Evolutionary conservation across 1,140 invertebrate genomes (phyloP), one percentile per base, ranked within the genome.

Genomic region (Anagrus nilaparvatae): DNA sequence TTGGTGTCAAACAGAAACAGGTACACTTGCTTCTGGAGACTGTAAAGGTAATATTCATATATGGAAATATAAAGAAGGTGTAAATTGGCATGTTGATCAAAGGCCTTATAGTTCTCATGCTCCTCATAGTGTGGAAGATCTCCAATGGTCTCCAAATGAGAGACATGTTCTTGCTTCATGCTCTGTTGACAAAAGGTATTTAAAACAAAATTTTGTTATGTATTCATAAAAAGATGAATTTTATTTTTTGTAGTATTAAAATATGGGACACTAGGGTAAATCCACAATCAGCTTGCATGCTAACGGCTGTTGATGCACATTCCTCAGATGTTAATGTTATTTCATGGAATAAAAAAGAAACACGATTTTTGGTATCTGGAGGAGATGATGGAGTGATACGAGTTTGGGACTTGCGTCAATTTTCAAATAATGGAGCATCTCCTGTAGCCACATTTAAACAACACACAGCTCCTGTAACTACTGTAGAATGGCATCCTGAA

Each of bases 111-210:
- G 78, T 46, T 91, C 86, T 2, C 96, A 99, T 60, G 82, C 79
- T 16, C 79, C 76, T 29, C 49, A 58, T 13, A 98, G 94, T 38
- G 90, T 99, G 6, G 97, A 99, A 74, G 97, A 99, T 69, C 73
- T 99, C 44, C 92, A 97, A 56, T 99, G 97, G 96, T 98, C 94
- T 45, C 93, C 94, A 3, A 96, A 83, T 71, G 96, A 99, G 72
- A 74, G 67, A 57, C 82, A 87, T 72, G 91, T 97, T 3, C 73
- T 99, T 48, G 91, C 92, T 30, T 90, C 92, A 8, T 97, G 94
- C 70, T 97, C 94, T 20, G 85, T 93, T 10, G 95, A 98, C 62
- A 87, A 82, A 70, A 84, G 75, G 65, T 77, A 65, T 51, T 17
- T 46, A 29, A 39, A 6, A 17, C 29, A 25, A 25, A 25, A 25